These are phyloP conservation scores for Brachionus manjavacas DNA, from an alignment of 1,140 invertebrate genomes.

Conservation along the genomic window DNA sequence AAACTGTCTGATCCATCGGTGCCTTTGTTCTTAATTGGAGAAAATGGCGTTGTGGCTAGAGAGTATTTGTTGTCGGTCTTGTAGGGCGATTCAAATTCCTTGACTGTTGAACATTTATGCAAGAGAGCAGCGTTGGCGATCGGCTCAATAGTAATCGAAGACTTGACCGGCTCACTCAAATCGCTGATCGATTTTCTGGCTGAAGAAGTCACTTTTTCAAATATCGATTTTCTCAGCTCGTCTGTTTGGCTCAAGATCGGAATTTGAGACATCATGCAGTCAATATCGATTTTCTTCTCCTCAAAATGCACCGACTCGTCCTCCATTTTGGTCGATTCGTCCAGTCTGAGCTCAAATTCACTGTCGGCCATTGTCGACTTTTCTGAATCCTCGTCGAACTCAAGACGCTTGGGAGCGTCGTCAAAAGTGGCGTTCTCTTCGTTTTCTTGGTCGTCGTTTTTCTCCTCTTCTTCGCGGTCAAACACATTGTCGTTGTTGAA, in stretches of 20 bases:
- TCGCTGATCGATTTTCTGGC: neutral
- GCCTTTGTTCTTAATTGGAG: neutral
- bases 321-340: neutral
- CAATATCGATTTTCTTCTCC: neutral
- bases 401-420: neutral
- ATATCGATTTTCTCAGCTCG: neutral
- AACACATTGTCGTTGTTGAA: neutral
- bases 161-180: neutral
- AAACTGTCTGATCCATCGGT: no score
- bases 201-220: neutral
- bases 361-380: neutral
- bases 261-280: neutral
- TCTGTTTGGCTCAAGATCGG: neutral
- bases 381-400: neutral
- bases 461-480: neutral
- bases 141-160: neutral
- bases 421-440: neutral
- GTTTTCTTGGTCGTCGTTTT: neutral
- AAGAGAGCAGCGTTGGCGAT: neutral
- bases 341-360: neutral
- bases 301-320: neutral
- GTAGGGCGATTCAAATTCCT: slow-evolving; percentile 2
- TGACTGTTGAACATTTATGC: neutral
- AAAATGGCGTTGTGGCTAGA: neutral
- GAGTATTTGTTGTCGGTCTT: neutral